Evolutionary conservation across 1,140 invertebrate species (phyloP).

Genomic region (Adelges cooleyi): DNA sequence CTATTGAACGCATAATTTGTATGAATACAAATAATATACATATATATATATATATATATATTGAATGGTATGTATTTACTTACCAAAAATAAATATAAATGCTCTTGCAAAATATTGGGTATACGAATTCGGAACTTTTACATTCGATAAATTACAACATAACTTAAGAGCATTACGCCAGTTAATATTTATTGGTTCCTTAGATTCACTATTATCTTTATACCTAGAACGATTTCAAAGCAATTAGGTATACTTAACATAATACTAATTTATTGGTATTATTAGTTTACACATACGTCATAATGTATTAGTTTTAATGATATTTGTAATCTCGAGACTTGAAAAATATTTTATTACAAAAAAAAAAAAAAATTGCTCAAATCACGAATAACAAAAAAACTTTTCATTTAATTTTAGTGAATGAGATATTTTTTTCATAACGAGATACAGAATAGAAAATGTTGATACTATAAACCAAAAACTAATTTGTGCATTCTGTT

Average conservation of each 20-base stretch:
- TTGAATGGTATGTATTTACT: too few species aligned
- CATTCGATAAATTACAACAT: background rate
- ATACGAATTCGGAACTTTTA: background rate
- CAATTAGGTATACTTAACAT: background rate
- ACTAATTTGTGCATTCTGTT: too few species aligned
- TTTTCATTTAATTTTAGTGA: too few species aligned
- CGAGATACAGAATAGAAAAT: too few species aligned
- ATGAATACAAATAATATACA: too few species aligned
- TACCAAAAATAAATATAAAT: background rate
- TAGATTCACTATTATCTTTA: background rate
- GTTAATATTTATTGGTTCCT: background rate
- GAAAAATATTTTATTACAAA: background rate
- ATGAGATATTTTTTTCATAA: too few species aligned
- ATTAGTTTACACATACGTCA: background rate
- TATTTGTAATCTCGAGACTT: background rate
- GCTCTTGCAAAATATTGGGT: background rate
- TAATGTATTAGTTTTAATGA: background rate
- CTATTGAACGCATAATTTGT: too few species aligned
- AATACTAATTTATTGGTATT: background rate
- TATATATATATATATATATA: too few species aligned
- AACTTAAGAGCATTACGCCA: too few species aligned
- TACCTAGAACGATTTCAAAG: constrained; percentile 6
- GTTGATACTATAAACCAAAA: too few species aligned
- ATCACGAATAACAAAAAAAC: too few species aligned
- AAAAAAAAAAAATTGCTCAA: background rate